Evolutionary conservation across 2,888 invertebrate genomes (phyloP), one percentile per base, ranked within the genome.

Genomic region (Noctua janthina): DNA sequence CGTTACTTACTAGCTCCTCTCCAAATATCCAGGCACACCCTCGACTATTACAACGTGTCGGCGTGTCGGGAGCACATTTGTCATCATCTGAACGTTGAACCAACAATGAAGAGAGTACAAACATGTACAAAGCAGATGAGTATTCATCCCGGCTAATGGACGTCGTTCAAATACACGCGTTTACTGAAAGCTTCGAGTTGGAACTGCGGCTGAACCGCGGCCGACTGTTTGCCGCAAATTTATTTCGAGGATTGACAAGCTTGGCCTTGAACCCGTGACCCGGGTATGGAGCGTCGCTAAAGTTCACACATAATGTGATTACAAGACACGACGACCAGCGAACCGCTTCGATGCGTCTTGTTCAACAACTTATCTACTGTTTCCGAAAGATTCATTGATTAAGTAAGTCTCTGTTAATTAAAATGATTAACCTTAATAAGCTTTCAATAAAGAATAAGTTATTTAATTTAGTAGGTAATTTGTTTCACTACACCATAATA

Each of bases 131-230:
- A 74, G 74, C 85, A 69, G 74, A 72, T 74, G 71, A 88, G 76
- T 74, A 88, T 76, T 81, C 85, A 73, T 74, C 68, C 6, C 68
- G 66, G 46, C 67, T 88, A 85, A 81, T 88, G 76, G 70, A 64
- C 68, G 51, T 49, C 76, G 70, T 72, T 88, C 81, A 85, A 85
- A 81, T 72, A 81, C 85, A 88, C 76, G 64, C 68, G 64, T 69
- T 88, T 74, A 71, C 86, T 85, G 86, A 85, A 88, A 85, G 88
- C 88, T 85, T 81, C 64, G 59, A 85, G 76, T 74, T 68, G 46
- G 59, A 74, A 67, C 56, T 68, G 71, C 43, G 72, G 35, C 69
- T 72, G 35, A 75, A 74, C 67, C 82, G 70, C 67, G 49, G 23
- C 74, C 43, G 69, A 76, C 67, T 88, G 68, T 76, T 71, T 69